Evolutionary conservation across 2,888 invertebrate species (phyloP).

Genomic region (Sthenelais limicola): DNA sequence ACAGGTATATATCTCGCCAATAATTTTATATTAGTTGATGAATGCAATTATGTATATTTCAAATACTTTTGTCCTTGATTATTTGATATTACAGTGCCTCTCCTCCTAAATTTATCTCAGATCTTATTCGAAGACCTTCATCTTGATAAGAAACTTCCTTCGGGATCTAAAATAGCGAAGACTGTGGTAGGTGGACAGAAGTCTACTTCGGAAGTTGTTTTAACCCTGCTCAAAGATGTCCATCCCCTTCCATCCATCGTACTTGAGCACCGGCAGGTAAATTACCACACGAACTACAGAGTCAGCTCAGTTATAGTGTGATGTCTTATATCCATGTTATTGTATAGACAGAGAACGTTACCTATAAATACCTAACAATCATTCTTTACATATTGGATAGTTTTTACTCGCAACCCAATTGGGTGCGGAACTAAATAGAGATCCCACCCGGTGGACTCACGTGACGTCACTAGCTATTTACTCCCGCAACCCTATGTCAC

Average conservation of each 20-base stretch:
- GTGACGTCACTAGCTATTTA: too few relatives aligned
- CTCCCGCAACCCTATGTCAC: too few relatives aligned
- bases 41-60: neutral
- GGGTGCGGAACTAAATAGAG: too few relatives aligned
- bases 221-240: constrained; percentile 57
- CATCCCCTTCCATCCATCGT: constrained; percentile 66
- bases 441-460: too few relatives aligned
- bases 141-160: constrained; percentile 60
- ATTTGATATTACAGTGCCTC: neutral
- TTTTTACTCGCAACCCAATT: too few relatives aligned
- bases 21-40: neutral
- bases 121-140: constrained; percentile 65
- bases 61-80: constrained; percentile 10
- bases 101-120: constrained; percentile 48
- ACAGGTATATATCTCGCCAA: too few relatives aligned
- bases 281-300: neutral
- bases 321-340: neutral
- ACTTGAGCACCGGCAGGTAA: constrained; percentile 68
- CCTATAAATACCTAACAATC: too few relatives aligned
- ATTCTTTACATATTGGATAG: too few relatives aligned
- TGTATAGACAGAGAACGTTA: too few relatives aligned
- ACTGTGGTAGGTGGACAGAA: constrained; percentile 61
- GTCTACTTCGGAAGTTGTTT: constrained; percentile 66
- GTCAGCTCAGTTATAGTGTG: neutral
- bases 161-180: constrained; percentile 56